A percentile compares a stretch with the other conserved stretches of the same genome.
Conservation (phyloP, 1,140 invertebrate species). For the Drosophila simulans region DNA sequence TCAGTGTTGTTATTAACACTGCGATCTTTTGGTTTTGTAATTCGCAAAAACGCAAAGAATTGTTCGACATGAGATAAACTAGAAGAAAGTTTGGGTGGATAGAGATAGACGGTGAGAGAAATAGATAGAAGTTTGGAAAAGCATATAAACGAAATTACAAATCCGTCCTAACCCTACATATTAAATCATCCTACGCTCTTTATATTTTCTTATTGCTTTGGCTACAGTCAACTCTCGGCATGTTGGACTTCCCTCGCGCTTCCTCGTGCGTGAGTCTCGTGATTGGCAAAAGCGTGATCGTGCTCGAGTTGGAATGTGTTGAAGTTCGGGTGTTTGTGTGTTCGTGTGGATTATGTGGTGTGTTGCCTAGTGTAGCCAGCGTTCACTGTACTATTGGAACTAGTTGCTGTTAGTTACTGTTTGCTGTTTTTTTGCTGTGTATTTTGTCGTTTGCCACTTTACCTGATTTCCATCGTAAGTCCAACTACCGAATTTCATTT, state of each 20-base stretch:
- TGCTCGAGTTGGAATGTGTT: slow-evolving; percentile 47
- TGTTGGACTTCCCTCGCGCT: slow-evolving; percentile 24
- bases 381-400: slow-evolving; percentile 44
- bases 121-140: slow-evolving; percentile 57
- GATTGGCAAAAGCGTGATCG: slow-evolving; percentile 48
- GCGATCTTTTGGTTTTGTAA: slow-evolving; percentile 82
- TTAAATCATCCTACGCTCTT: slow-evolving; percentile 5
- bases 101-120: slow-evolving; percentile 27
- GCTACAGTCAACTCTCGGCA: slow-evolving; percentile 46
- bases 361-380: slow-evolving; percentile 53
- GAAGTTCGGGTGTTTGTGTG: slow-evolving; percentile 7
- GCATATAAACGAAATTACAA: slow-evolving; percentile 58
- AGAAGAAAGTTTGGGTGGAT: slow-evolving; percentile 40
- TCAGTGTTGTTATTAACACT: slow-evolving; percentile 44
- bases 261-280: slow-evolving; percentile 48
- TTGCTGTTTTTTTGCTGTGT: slow-evolving; percentile 38
- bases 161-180: slow-evolving; percentile 35
- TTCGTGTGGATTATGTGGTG: slow-evolving; percentile 32
- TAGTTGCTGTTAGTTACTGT: slow-evolving; percentile 39
- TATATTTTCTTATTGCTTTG: slow-evolving; percentile 11
- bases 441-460: slow-evolving; percentile 82
- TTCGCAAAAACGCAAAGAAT: slow-evolving; percentile 85
- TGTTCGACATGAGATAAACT: slow-evolving; percentile 69
- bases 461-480: slow-evolving; percentile 97
- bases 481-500: slow-evolving; percentile 98